Evolutionary conservation across 2,797 vertebrate genomes (phyloP).

Genomic region (Limnodromus scolopaceus): DNA sequence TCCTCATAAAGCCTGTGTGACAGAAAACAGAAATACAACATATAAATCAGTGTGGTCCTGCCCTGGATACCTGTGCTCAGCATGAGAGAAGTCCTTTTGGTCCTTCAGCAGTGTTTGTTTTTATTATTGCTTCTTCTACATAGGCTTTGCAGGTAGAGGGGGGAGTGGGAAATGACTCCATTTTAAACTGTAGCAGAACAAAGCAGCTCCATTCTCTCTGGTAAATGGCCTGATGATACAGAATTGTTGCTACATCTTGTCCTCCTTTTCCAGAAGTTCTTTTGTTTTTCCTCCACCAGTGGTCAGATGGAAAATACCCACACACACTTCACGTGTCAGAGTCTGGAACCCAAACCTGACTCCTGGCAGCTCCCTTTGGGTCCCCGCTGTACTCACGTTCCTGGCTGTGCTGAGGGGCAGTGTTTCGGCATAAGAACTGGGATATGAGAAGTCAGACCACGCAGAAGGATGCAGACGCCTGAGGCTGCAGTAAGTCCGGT

Average conservation of each 20-base stretch:
- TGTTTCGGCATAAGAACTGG: background rate
- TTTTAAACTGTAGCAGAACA: background rate
- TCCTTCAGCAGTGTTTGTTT: background rate
- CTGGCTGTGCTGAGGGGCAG: background rate
- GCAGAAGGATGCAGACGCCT: background rate
- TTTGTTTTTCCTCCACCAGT: background rate
- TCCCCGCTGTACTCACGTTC: rapidly evolving
- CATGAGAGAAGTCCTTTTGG: background rate
- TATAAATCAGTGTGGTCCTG: background rate
- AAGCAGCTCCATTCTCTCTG: background rate
- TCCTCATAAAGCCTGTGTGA: background rate
- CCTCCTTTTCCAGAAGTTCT: background rate
- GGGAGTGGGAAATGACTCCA: background rate
- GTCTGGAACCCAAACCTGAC: background rate
- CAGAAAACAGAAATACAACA: background rate
- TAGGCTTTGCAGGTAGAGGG: background rate
- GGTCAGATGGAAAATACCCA: background rate
- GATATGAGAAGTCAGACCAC: background rate
- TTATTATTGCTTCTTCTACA: background rate
- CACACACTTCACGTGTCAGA: background rate
- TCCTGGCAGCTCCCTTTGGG: background rate
- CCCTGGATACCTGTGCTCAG: background rate
- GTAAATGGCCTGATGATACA: background rate
- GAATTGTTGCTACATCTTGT: background rate
- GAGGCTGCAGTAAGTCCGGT: rapidly evolving